Conservation (phyloP, 1,140 invertebrate genomes). For the Conus betulinus region DNA sequence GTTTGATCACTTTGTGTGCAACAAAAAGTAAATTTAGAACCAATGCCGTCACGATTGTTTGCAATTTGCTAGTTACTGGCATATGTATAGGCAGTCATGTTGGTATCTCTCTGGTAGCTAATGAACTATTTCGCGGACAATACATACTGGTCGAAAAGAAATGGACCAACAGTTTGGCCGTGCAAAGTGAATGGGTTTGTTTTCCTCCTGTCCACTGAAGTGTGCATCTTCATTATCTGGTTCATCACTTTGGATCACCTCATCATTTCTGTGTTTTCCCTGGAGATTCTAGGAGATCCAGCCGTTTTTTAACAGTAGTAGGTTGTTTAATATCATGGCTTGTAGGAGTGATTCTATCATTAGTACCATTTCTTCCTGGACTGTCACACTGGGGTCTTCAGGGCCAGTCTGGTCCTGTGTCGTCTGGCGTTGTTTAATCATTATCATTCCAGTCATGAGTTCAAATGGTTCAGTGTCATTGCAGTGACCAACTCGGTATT, state of each 20-base stretch:
- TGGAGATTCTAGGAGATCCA: no score
- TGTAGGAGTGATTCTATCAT: no score
- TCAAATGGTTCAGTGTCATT: no score
- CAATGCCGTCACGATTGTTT: slow-evolving; percentile 43
- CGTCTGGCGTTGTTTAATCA: no score
- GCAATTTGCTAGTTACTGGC: slow-evolving; percentile 56
- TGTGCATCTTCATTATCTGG: slow-evolving; percentile 55
- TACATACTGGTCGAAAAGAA: slow-evolving; percentile 50
- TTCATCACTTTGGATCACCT: slow-evolving; percentile 52
- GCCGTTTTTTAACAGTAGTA: no score
- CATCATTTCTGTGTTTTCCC: slow-evolving; percentile 62
- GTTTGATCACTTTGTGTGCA: slow-evolving; percentile 30
- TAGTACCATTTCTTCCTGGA: no score
- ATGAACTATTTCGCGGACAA: slow-evolving; percentile 49
- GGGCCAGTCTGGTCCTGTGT: no score
- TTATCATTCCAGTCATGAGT: no score
- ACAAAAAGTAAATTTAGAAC: slow-evolving; percentile 33
- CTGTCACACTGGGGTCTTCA: no score
- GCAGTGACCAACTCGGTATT: no score
- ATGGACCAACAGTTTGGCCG: slow-evolving; percentile 51
- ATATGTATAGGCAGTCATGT: slow-evolving; percentile 65
- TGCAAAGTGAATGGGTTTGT: slow-evolving; percentile 61
- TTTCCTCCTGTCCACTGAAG: slow-evolving; percentile 58
- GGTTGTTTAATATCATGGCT: no score
- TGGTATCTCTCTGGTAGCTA: slow-evolving; percentile 57